Evolutionary conservation across 2,113 vertebrate species (phyloP).

Genomic region (Leucoraja erinaceus): DNA sequence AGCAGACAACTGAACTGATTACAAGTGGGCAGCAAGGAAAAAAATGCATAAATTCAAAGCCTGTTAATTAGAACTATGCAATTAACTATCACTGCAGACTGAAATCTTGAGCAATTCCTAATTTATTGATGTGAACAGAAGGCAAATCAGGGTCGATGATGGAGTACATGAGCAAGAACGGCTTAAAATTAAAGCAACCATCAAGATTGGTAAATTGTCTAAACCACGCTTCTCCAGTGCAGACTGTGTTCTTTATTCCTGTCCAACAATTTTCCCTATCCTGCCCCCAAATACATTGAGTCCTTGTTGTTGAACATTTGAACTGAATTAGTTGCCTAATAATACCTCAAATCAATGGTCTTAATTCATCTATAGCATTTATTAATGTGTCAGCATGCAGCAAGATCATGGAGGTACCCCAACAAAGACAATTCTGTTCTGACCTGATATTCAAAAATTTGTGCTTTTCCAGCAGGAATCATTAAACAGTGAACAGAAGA

Average conservation of each 20-base stretch:
- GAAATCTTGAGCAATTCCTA: not conserved
- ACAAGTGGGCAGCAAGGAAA: constrained; percentile 25
- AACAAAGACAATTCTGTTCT: not conserved
- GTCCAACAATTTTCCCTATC: not conserved
- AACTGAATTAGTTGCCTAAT: not conserved
- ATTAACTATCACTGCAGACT: constrained; percentile 11
- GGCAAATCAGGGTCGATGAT: not conserved
- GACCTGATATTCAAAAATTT: not conserved
- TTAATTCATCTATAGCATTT: not conserved
- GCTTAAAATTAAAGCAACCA: constrained; percentile 22
- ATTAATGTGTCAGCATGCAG: not conserved
- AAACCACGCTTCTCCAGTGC: not conserved
- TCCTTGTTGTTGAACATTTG: not conserved
- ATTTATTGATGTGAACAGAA: constrained; percentile 29
- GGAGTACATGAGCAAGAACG: not conserved
- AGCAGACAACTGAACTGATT: constrained; percentile 19
- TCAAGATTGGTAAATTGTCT: not conserved
- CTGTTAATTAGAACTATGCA: constrained; percentile 30
- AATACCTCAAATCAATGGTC: not conserved
- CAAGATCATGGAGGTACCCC: not conserved
- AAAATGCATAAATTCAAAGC: constrained; percentile 23
- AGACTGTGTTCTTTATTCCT: not conserved
- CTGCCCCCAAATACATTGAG: not conserved
- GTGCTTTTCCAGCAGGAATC: not conserved
- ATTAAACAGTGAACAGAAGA: not conserved